Conservation (phyloP, 2,113 vertebrate species). For the Oncorhynchus clarkii region DNA sequence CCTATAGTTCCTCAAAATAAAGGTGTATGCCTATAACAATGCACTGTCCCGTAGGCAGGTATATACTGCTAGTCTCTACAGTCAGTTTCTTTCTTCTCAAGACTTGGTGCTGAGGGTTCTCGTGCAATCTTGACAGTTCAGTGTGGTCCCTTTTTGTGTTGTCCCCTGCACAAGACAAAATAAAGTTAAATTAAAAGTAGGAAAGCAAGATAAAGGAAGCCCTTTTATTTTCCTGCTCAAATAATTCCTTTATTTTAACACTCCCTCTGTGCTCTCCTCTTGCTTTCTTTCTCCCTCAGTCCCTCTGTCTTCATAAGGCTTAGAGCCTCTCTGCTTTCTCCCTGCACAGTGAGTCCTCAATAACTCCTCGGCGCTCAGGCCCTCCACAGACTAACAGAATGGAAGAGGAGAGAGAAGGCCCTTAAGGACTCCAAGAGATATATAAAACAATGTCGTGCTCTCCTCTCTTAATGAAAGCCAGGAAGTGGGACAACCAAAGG, state of each 20-base stretch:
- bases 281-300: neutral
- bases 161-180: too few species aligned
- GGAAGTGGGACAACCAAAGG: conserved; percentile 49
- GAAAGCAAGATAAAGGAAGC: neutral
- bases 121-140: too few species aligned
- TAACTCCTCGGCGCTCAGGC: neutral
- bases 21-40: too few species aligned
- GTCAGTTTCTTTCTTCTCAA: too few species aligned
- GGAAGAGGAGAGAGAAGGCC: neutral
- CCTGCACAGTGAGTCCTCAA: neutral
- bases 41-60: too few species aligned
- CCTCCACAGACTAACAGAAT: neutral
- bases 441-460: neutral
- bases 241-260: neutral
- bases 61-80: too few species aligned
- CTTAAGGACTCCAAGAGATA: neutral
- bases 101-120: too few species aligned
- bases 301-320: neutral
- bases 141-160: too few species aligned
- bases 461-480: conserved; percentile 32
- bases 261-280: neutral
- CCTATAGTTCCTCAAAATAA: too few species aligned
- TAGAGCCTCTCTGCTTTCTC: neutral
- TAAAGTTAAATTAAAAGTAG: too few species aligned
- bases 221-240: neutral